These are phyloP conservation scores for Corythornis vintsioides DNA, from an alignment of 2,113 vertebrate species.

Conservation along the genomic window DNA sequence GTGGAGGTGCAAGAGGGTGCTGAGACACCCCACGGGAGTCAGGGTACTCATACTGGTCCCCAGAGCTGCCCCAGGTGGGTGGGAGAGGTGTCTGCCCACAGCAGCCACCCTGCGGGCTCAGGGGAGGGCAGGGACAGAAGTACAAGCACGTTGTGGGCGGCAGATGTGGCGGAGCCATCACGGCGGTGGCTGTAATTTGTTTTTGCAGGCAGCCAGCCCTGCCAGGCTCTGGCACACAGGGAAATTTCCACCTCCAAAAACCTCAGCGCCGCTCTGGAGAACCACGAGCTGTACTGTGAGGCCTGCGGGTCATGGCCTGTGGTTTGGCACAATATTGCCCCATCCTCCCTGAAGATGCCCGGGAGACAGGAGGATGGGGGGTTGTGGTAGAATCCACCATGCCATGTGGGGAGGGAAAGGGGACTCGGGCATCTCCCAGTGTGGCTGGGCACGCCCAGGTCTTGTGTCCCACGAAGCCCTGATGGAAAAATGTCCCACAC, in stretches of 20 bases:
- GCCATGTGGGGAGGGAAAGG: fast-evolving
- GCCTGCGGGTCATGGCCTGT: not conserved
- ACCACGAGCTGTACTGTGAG: fast-evolving
- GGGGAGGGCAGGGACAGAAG: not conserved
- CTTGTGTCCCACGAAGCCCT: not conserved
- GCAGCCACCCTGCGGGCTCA: not conserved
- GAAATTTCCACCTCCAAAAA: not conserved
- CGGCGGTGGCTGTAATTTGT: not conserved
- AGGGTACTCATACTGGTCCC: not conserved
- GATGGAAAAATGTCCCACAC: not conserved
- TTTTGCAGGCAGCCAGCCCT: not conserved
- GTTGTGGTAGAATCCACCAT: fast-evolving
- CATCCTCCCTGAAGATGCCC: not conserved
- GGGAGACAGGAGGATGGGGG: not conserved
- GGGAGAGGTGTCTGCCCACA: fast-evolving
- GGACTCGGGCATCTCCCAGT: fast-evolving
- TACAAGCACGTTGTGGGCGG: not conserved
- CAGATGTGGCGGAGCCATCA: not conserved
- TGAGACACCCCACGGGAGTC: not conserved
- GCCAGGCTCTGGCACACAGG: not conserved
- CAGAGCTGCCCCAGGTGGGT: not conserved
- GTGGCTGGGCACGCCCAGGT: not conserved
- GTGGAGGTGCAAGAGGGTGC: not conserved
- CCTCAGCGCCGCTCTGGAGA: not conserved
- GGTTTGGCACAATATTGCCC: not conserved